A percentile compares a stretch with the other conserved stretches of the same genome.
Evolutionary conservation across 1,140 invertebrate genomes (phyloP).

Genomic region (Macrocentrus cingulum): DNA sequence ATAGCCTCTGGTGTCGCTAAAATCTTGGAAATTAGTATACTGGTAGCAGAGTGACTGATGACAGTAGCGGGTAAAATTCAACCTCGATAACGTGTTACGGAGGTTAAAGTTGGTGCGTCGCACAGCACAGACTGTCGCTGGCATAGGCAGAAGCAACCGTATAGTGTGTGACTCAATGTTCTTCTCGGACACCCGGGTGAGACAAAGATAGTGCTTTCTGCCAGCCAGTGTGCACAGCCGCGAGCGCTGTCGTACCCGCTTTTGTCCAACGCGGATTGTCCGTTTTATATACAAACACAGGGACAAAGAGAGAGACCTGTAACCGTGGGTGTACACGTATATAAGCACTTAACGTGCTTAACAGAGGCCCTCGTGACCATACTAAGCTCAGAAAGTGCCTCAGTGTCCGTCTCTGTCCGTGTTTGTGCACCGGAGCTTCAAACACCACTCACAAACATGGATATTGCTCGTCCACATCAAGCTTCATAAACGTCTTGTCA

Average conservation of each 20-base stretch:
- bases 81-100: not conserved
- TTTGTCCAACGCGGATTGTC: constrained; percentile 11
- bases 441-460: no score
- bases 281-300: constrained; percentile 12
- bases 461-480: no score
- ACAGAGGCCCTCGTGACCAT: constrained; percentile 20
- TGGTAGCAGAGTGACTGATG: no score
- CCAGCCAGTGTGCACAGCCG: not conserved
- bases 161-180: constrained; percentile 5
- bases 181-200: not conserved
- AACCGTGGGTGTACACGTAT: constrained; percentile 5
- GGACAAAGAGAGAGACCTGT: not conserved
- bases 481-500: no score
- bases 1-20: no score
- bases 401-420: no score
- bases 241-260: not conserved
- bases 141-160: constrained; percentile 22
- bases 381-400: not conserved
- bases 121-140: constrained; percentile 26
- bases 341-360: constrained; percentile 29
- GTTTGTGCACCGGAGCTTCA: no score
- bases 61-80: not conserved
- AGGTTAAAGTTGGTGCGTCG: constrained; percentile 28
- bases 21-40: no score
- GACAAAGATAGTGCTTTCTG: constrained; percentile 12